Conservation (phyloP, 2,113 vertebrate genomes). For the Seriola aureovittata region DNA sequence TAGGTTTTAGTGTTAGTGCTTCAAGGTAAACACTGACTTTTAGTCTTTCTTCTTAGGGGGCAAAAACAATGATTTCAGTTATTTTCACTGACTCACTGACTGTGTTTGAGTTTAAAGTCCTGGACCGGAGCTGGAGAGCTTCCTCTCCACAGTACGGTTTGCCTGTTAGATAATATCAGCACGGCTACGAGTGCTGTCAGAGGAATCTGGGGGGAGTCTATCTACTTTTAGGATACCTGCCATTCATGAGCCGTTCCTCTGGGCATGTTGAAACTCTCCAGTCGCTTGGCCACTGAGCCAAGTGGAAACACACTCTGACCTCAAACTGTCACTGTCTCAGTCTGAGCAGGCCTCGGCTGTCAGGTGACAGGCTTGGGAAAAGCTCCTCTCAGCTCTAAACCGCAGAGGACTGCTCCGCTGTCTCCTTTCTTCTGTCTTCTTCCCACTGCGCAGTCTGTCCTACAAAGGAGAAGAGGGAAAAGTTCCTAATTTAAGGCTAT, state of each 20-base stretch:
- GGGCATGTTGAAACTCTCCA: constrained; percentile 23
- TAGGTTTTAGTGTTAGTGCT: too few relatives aligned
- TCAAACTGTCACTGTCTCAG: constrained; percentile 74
- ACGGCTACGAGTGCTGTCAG: constrained; percentile 13
- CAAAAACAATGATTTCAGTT: too few relatives aligned
- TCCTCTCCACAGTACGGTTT: background rate
- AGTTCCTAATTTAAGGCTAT: background rate
- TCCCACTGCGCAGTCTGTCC: background rate
- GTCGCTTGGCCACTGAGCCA: constrained; percentile 29
- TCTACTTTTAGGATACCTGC: constrained; percentile 45
- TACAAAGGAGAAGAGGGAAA: background rate
- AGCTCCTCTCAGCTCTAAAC: constrained; percentile 38
- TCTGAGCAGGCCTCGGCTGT: constrained; percentile 37
- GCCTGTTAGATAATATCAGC: constrained; percentile 22
- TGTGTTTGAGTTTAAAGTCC: background rate
- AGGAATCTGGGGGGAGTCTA: background rate
- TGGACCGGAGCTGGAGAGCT: background rate
- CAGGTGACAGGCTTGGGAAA: constrained; percentile 50
- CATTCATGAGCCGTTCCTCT: constrained; percentile 18
- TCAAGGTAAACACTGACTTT: too few relatives aligned
- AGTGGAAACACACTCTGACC: constrained; percentile 57
- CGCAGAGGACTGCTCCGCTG: constrained; percentile 16
- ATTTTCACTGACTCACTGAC: too few relatives aligned
- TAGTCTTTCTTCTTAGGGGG: too few relatives aligned
- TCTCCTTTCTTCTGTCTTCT: constrained; percentile 25